Evolutionary conservation across 2,888 invertebrate genomes (phyloP), one percentile per base, ranked within the genome.

Genomic region (Zonitis immaculata): DNA sequence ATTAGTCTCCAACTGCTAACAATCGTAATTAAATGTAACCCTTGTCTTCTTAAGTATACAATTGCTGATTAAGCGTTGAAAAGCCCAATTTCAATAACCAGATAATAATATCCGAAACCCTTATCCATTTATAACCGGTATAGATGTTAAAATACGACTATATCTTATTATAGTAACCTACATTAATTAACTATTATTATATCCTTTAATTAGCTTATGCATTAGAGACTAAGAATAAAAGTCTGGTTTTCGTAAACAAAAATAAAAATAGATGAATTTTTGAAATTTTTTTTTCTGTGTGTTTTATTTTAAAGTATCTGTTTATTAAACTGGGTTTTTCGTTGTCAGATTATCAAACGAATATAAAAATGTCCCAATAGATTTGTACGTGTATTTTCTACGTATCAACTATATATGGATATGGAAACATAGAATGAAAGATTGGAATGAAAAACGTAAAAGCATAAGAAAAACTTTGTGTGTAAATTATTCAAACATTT

Each of bases 401-500:
- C 7, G 1, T 14, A 3, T 8, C 7, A 32, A 5, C 11, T 5
- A 6, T 7, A 27, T 27, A 11, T 11, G 11, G 11, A 11, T 27
- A 11, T 9, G 11, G 3, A 9, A 30, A 4, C 3, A n/a, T n/a
- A n/a, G n/a, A n/a, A n/a, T n/a, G 12, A 30, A n/a, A 12, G 30
- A 12, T 1, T 9, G 18, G 8, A 35, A 16, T 8, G 8, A 18
- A 16, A 9, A n/a, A n/a, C n/a, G n/a, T n/a, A 35, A 11, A 18
- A 35, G 18, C 9, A 35, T 16, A 16, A 18, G 9, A 56, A 60
- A 59, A 60, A 51, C 12, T 51, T 60, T 46, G 42, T 50, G 56
- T 54, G 57, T 60, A 60, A 60, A 60, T 60, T 60, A 60, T 60
- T 60, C 59, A 57, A 55, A 52, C 57, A 60, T 57, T 60, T 60